These are phyloP conservation scores for Zelleria hepariella DNA, from an alignment of 2,888 invertebrate genomes.

Conservation along the genomic window DNA sequence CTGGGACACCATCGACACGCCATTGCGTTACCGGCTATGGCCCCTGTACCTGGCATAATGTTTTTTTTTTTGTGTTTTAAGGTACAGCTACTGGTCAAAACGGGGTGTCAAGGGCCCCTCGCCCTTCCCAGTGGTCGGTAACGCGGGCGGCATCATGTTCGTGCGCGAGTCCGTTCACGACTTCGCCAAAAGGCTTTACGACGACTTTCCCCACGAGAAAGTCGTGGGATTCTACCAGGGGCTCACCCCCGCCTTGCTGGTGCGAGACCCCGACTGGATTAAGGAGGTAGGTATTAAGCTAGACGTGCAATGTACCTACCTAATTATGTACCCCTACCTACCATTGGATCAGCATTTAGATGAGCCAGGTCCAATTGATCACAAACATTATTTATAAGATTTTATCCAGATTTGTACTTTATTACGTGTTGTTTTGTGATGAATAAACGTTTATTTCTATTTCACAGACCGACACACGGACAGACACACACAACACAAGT, in stretches of 20 bases:
- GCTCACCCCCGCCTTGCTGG: slow-evolving; percentile 29
- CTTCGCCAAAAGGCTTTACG: slow-evolving; percentile 20
- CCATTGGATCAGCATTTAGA: slow-evolving; percentile 2
- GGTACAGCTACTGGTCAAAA: too few relatives aligned
- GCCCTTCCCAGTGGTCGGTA: too few relatives aligned
- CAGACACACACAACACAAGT: slow-evolving; percentile 16
- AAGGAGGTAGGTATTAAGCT: slow-evolving; percentile 31
- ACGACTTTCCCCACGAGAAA: slow-evolving; percentile 36
- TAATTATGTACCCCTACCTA: too few relatives aligned
- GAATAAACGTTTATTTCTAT: slow-evolving; percentile 29
- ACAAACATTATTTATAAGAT: not conserved
- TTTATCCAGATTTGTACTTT: too few relatives aligned
- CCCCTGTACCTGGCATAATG: too few relatives aligned
- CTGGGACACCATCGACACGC: too few relatives aligned
- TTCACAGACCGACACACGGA: slow-evolving; percentile 43
- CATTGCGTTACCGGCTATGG: too few relatives aligned
- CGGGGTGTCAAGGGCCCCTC: too few relatives aligned
- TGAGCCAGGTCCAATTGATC: not conserved
- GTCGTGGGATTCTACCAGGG: slow-evolving; percentile 40
- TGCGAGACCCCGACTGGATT: slow-evolving; percentile 39
- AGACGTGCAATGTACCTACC: too few relatives aligned
- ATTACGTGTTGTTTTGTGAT: too few relatives aligned
- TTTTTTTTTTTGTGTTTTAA: too few relatives aligned
- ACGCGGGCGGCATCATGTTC: too few relatives aligned
- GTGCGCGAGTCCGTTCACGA: not conserved